Percentiles rank a stretch among this genome's conserved stretches.
These are phyloP conservation scores for Craseonycteris thonglongyai DNA, from an alignment of 2,113 vertebrate genomes.

Conservation along the genomic window DNA sequence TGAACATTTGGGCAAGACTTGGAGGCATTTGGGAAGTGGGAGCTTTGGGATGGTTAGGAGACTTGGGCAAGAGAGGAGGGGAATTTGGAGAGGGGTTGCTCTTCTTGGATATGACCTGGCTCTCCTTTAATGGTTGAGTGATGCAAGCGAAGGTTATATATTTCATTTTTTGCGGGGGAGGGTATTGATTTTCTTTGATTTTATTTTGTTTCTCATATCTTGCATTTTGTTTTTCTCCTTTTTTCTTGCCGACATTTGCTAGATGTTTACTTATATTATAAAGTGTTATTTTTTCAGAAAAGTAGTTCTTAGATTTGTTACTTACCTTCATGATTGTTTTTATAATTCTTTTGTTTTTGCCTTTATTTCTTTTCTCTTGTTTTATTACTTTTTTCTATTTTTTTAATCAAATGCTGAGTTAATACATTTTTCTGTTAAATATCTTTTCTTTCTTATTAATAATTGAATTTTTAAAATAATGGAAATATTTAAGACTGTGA, in stretches of 20 bases:
- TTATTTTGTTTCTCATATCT: neutral
- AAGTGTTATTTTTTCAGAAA: neutral
- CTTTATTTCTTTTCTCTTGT: neutral
- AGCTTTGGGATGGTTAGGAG: neutral
- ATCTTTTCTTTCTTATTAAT: neutral
- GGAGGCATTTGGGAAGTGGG: neutral
- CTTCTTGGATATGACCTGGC: neutral
- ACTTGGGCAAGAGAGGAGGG: neutral
- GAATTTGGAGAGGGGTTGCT: neutral
- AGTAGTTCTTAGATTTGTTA: neutral
- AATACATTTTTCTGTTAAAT: neutral
- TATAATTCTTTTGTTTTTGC: neutral
- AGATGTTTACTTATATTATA: neutral
- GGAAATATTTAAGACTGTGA: neutral
- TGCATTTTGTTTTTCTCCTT: neutral
- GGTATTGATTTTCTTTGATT: neutral
- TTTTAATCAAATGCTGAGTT: neutral
- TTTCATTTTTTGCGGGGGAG: neutral
- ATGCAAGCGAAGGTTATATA: neutral
- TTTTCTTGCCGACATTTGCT: neutral
- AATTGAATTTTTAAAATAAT: neutral
- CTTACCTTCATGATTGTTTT: neutral
- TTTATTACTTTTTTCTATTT: neutral
- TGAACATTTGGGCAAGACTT: neutral
- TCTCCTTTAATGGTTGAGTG: neutral